phyloP scores from a whole-genome alignment of 1,140 invertebrate species.

The Drosophila albomicans region DNA sequence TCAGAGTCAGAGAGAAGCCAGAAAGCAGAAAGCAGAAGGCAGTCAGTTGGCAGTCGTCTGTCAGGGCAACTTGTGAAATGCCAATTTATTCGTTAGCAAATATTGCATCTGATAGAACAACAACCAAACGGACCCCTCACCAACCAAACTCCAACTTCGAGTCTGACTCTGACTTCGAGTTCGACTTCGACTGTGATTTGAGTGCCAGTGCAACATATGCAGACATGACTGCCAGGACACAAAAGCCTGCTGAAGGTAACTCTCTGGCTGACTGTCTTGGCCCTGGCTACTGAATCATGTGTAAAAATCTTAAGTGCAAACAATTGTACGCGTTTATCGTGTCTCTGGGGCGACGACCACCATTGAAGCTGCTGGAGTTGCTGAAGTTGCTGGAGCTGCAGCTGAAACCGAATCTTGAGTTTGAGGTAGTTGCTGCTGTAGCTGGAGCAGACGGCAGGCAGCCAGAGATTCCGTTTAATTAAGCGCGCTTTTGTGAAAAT shows the following conservation, averaged over 20 bases:
- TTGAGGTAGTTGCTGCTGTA: neutral
- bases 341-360: constrained; percentile 83
- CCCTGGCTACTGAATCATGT: constrained; percentile 81
- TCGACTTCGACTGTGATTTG: constrained; percentile 54
- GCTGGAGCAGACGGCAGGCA: constrained; percentile 16
- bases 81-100: constrained; percentile 84
- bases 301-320: constrained; percentile 85
- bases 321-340: constrained; percentile 84
- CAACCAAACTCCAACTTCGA: constrained; percentile 3
- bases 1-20: constrained; percentile 22
- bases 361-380: constrained; percentile 63
- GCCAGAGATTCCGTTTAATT: constrained; percentile 79
- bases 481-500: constrained; percentile 74
- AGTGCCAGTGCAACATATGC: constrained; percentile 81
- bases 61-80: constrained; percentile 82
- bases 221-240: constrained; percentile 76
- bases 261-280: constrained; percentile 35
- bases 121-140: constrained; percentile 27
- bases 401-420: constrained; percentile 25
- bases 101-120: constrained; percentile 83
- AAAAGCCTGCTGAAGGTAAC: constrained; percentile 40
- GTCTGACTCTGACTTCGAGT: neutral
- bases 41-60: constrained; percentile 75
- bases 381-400: neutral
- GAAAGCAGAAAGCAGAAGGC: constrained; percentile 36